Base-by-base conservation (phyloP, 2,888 invertebrate species). In the Orthosia incerta region DNA sequence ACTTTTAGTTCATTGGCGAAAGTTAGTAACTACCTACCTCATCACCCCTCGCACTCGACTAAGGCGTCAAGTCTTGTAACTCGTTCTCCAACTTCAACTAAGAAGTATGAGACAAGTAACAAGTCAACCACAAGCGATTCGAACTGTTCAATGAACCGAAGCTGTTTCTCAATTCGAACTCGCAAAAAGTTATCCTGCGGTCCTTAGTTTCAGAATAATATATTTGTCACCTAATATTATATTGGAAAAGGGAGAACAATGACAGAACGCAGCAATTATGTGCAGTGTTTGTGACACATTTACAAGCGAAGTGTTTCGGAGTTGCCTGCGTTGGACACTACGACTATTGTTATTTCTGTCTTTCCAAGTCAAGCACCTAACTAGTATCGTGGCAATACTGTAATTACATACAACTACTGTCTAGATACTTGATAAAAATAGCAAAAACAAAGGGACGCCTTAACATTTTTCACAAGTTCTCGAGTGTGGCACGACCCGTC, bases 211-310 rank as follows among this genome's bases (percentile, higher is more conserved):
- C 46, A 39, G 5, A 23, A 59, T 45, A n/a, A 48, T 26, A 48
- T 55, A 72, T 66, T 68, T 62, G n/a, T 50, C 31, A 69, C 20
- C 26, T 63, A 46, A 57, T 64, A 71, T 62, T 69, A 11, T 79
- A 56, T 76, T 74, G 39, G 20, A 61, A 79, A 59, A 31, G 20
- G 4, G 15, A 59, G 18, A 56, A 73, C 23, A 56, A 56, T 50
- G 48, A 18, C 15, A 53, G 13, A 63, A 20, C 3, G 50, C 20
- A 39, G 16, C n/a, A 51, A n/a, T 50, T 51, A n/a, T 23, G 11
- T 57, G 64, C 57, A 61, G 31, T 80, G 51, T 80, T 55, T 75
- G 50, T 61, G 39, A 48, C 60, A 71, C 56, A 64, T 76, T n/a
- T n/a, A n/a, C n/a, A n/a, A n/a, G n/a, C n/a, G n/a, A n/a, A n/a